phyloP scores from a whole-genome alignment of 2,888 invertebrate species.

The Ophion costatus region DNA sequence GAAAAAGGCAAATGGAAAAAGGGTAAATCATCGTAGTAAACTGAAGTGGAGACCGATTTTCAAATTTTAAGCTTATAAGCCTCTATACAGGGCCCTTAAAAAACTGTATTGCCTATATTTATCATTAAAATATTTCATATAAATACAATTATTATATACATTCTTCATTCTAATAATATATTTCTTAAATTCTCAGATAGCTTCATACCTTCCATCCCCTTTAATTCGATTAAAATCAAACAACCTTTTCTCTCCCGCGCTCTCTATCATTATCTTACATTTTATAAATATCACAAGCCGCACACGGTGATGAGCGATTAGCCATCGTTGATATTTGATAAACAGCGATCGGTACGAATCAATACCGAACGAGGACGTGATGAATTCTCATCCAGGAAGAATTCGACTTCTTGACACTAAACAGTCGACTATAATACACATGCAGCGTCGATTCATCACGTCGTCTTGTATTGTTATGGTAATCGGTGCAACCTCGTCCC shows the following conservation, averaged over 20 bases:
- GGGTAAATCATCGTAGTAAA: too few relatives aligned
- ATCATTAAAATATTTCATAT: too few relatives aligned
- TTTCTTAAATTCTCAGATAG: too few relatives aligned
- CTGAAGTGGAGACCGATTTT: too few relatives aligned
- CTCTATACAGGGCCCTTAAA: too few relatives aligned
- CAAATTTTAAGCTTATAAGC: too few relatives aligned
- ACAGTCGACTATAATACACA: neutral
- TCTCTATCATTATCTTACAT: neutral
- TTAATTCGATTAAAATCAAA: neutral
- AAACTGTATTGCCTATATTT: too few relatives aligned
- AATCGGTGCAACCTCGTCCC: conserved; percentile 53
- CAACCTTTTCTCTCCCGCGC: neutral
- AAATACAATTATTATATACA: too few relatives aligned
- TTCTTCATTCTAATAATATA: too few relatives aligned
- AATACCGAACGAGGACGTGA: neutral
- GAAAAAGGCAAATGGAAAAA: too few relatives aligned
- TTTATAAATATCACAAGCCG: neutral
- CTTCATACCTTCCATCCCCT: neutral
- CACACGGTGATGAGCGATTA: neutral
- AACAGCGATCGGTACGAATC: neutral
- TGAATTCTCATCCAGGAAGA: conserved; percentile 38
- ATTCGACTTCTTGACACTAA: conserved; percentile 5
- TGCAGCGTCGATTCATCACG: conserved; percentile 37
- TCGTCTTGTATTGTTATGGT: conserved; percentile 55
- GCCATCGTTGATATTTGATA: conserved; percentile 3